Base-by-base conservation (phyloP, 1,140 invertebrate genomes). In the Idris sp. region DNA sequence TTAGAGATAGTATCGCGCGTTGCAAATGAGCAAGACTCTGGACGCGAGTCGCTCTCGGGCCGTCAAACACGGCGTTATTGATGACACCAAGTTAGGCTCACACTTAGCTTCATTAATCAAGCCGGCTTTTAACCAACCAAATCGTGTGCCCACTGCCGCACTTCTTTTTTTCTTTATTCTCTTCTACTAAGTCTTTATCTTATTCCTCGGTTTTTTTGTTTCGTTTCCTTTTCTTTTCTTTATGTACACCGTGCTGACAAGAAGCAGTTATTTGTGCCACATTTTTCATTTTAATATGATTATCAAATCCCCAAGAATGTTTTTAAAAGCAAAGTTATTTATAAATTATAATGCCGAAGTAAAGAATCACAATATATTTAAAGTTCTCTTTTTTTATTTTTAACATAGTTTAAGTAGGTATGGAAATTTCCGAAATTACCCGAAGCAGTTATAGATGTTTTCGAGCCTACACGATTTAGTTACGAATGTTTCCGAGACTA, bases 221-320 rank as follows among this genome's bases (percentile, higher is more conserved):
- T 44, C 28, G 4, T 19, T 18, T 26, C 31, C 30, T 65, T 26
- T 25, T 43, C 40, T 7, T 18, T 33, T 48, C 64, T 65, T 49
- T 64, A 36, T 48, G 33, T 64, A 48, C 61, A 44, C 28, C 31
- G 64, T 43, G 65, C 51, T 68, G 72, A 75, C 72, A 68, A 75
- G 58, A 11, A 53, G 65, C 65, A 61, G 51, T 69, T 69, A 69
- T 58, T 69, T 59, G 59, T 18, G 51, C 15, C 49, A 28, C 67
- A 73, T 77, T 74, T 77, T 74, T 77, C 72, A 72, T 73, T 72
- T 67, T 67, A 80, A 74, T 73, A 72, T 69, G 65, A 68, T 67
- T 76, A 69, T 76, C 59, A 65, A 62, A 75, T 51, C 46, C 58
- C 62, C 28, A 59, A 43, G 49, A 71, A 74, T 54, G 61, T 61